Evolutionary conservation across 2,113 vertebrate genomes (phyloP).

Genomic region (Odobenus rosmarus): DNA sequence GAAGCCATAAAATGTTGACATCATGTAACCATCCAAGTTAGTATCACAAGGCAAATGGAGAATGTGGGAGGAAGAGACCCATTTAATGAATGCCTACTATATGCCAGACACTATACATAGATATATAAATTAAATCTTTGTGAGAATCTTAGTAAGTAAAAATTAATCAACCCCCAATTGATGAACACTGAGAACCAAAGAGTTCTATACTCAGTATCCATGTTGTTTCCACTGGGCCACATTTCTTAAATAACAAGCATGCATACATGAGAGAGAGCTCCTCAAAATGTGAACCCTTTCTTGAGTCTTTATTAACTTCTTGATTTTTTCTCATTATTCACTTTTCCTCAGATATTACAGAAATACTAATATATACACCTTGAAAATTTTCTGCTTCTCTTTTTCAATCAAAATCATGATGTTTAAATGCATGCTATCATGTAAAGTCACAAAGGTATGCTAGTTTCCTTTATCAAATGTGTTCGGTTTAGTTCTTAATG

Average conservation of each 20-base stretch:
- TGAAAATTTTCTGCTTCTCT: background rate
- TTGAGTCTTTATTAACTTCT: background rate
- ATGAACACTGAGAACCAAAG: background rate
- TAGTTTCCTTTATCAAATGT: background rate
- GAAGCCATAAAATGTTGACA: background rate
- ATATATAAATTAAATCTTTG: background rate
- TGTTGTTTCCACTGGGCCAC: background rate
- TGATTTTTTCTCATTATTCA: background rate
- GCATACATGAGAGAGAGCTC: background rate
- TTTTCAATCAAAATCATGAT: slow-evolving; percentile 35
- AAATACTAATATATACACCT: background rate
- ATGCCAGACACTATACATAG: background rate
- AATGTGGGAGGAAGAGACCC: background rate
- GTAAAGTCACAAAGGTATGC: background rate
- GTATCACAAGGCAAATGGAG: background rate
- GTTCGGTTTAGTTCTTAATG: background rate
- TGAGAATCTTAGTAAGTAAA: background rate
- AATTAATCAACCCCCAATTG: background rate
- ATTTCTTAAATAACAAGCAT: background rate
- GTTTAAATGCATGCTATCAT: background rate
- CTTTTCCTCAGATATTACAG: slow-evolving; percentile 13
- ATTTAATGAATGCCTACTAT: background rate
- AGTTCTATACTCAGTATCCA: background rate
- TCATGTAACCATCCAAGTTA: background rate
- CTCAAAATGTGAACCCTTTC: background rate